These are phyloP conservation scores for Gadopsis marmoratus DNA, from an alignment of 2,797 vertebrate species.

Conservation along the genomic window DNA sequence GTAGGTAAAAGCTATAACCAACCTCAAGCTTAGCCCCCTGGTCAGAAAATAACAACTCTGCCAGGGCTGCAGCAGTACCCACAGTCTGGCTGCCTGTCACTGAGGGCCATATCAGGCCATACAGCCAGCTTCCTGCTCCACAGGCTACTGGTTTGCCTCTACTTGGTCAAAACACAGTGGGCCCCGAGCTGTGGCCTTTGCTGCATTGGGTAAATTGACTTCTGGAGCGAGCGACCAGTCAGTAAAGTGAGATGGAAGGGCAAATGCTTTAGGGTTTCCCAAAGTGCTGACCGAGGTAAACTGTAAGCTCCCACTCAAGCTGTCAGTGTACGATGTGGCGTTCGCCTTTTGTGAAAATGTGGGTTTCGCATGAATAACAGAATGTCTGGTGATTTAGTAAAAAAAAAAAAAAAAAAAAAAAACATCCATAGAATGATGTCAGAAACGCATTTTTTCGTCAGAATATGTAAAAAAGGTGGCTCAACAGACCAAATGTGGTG, in stretches of 20 bases:
- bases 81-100: conserved; percentile 65
- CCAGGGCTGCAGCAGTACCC: conserved; percentile 63
- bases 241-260: conserved; percentile 65
- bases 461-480: conserved; percentile 8
- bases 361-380: conserved; percentile 16
- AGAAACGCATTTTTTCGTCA: conserved; percentile 17
- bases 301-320: conserved; percentile 23
- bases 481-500: conserved; percentile 3
- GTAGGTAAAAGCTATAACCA: conserved; percentile 28
- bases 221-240: conserved; percentile 58
- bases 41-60: conserved; percentile 47
- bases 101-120: conserved; percentile 82
- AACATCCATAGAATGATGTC: not conserved
- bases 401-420: conserved; percentile 34
- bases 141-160: conserved; percentile 81
- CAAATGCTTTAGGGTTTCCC: conserved; percentile 47
- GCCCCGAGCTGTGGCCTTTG: conserved; percentile 68
- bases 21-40: conserved; percentile 26
- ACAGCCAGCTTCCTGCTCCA: conserved; percentile 75
- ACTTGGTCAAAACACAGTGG: conserved; percentile 85
- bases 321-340: conserved; percentile 8
- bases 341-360: conserved; percentile 23
- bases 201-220: conserved; percentile 72
- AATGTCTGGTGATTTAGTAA: conserved; percentile 22
- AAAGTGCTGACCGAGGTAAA: conserved; percentile 50